Conservation (phyloP, 2,797 vertebrate genomes). For the Sebastes taczanowskii region DNA sequence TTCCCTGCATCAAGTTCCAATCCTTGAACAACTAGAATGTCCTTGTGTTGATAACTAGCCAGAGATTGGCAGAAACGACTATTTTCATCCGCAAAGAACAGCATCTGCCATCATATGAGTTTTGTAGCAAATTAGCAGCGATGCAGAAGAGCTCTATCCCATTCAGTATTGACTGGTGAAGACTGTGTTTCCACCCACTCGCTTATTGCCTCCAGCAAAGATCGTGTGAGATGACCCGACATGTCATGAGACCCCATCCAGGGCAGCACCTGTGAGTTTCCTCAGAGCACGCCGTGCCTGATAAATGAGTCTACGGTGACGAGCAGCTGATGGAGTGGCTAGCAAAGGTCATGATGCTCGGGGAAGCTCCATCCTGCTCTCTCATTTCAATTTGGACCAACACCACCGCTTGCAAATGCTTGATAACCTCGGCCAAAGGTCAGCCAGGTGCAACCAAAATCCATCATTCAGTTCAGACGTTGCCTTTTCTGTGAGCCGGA, state of each 20-base stretch:
- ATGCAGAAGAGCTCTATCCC: slow-evolving; percentile 53
- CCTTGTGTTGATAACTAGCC: not conserved
- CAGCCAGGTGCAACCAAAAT: slow-evolving; percentile 51
- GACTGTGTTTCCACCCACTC: slow-evolving; percentile 46
- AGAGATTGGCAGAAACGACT: slow-evolving; percentile 10
- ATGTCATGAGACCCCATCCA: slow-evolving; percentile 63
- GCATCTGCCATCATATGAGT: not conserved
- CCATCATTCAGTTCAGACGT: slow-evolving; percentile 41
- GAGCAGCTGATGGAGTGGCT: slow-evolving; percentile 75
- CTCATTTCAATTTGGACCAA: slow-evolving; percentile 74
- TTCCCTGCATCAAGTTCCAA: slow-evolving; percentile 22
- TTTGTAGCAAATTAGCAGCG: slow-evolving; percentile 45
- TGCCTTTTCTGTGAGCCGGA: slow-evolving; percentile 28
- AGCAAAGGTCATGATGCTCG: slow-evolving; percentile 75
- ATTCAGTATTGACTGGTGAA: slow-evolving; percentile 53
- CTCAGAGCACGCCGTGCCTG: slow-evolving; percentile 55
- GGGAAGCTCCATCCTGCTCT: slow-evolving; percentile 62
- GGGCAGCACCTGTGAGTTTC: slow-evolving; percentile 72
- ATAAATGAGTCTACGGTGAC: slow-evolving; percentile 80
- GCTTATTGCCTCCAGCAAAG: slow-evolving; percentile 59
- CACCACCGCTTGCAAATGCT: slow-evolving; percentile 70
- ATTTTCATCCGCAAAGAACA: slow-evolving; percentile 12
- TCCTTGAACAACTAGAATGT: slow-evolving; percentile 4
- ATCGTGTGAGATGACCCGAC: slow-evolving; percentile 72
- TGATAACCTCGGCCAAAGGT: slow-evolving; percentile 67